Conservation (phyloP, 2,797 vertebrate genomes). For the Sebastes dallii region DNA sequence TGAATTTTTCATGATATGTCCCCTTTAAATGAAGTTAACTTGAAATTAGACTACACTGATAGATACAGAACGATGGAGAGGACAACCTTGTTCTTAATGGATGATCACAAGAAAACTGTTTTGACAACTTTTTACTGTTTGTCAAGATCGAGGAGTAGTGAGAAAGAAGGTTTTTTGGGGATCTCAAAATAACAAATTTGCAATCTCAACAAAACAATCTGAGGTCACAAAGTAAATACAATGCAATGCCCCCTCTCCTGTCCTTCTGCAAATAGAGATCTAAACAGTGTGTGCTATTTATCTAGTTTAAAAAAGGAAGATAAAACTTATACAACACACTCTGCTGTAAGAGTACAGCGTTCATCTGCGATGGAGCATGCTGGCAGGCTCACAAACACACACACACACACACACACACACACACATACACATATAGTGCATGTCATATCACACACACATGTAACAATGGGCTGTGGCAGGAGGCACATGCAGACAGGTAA, state of each 20-base stretch:
- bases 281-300: not conserved
- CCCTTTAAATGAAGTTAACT: not conserved
- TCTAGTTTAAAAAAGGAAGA: not conserved
- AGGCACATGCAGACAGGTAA: conserved; percentile 61
- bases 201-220: not conserved
- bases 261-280: not conserved
- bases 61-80: conserved; percentile 5
- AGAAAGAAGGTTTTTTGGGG: not conserved
- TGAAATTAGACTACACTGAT: not conserved
- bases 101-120: not conserved
- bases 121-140: not conserved
- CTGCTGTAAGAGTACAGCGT: conserved; percentile 10
- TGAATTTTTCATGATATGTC: not conserved
- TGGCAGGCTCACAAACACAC: conserved; percentile 2
- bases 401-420: not conserved
- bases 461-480: conserved; percentile 21
- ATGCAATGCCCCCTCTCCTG: not conserved
- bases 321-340: conserved; percentile 18
- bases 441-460: conserved; percentile 7
- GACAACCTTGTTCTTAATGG: not conserved
- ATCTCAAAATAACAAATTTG: not conserved
- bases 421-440: not conserved
- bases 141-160: not conserved
- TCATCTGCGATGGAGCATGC: conserved; percentile 44
- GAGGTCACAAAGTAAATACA: not conserved